A percentile compares a stretch with the other conserved stretches of the same genome.
Conservation (phyloP, 2,888 invertebrate species). For the Hoplodrina ambigua region DNA sequence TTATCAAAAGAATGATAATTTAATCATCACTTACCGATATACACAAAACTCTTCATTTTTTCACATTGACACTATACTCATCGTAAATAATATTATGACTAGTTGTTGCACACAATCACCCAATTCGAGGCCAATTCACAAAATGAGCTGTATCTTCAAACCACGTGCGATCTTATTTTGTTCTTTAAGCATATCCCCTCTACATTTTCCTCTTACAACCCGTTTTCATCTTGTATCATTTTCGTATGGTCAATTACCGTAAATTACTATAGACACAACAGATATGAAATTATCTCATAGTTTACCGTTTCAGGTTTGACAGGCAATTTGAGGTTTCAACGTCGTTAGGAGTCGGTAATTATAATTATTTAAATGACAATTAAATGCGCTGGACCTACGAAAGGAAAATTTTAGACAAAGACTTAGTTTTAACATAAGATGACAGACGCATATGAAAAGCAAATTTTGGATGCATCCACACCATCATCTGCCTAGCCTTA, state of each 20-base stretch:
- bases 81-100: slow-evolving; percentile 9
- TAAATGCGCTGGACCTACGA: background rate
- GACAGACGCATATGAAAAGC: background rate
- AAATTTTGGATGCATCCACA: background rate
- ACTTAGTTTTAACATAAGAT: background rate
- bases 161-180: slow-evolving; percentile 35
- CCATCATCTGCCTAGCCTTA: no score
- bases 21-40: slow-evolving; percentile 48
- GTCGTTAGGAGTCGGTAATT: slow-evolving; percentile 15
- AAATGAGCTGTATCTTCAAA: slow-evolving; percentile 49
- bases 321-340: slow-evolving; percentile 25
- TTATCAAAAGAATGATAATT: slow-evolving; percentile 1
- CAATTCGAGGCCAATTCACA: slow-evolving; percentile 46
- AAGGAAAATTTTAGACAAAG: background rate
- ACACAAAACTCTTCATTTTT: slow-evolving; percentile 45
- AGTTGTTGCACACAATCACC: slow-evolving; percentile 42
- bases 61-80: slow-evolving; percentile 23
- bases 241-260: slow-evolving; percentile 39
- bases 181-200: slow-evolving; percentile 52
- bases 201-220: slow-evolving; percentile 54
- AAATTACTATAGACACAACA: slow-evolving; percentile 6
- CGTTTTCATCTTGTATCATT: slow-evolving; percentile 49
- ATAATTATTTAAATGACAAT: slow-evolving; percentile 7
- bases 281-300: slow-evolving; percentile 22
- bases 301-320: slow-evolving; percentile 19